Evolutionary conservation across 2,113 vertebrate species (phyloP), one percentile per base, ranked within the genome.

Genomic region (Fregetta grallaria): DNA sequence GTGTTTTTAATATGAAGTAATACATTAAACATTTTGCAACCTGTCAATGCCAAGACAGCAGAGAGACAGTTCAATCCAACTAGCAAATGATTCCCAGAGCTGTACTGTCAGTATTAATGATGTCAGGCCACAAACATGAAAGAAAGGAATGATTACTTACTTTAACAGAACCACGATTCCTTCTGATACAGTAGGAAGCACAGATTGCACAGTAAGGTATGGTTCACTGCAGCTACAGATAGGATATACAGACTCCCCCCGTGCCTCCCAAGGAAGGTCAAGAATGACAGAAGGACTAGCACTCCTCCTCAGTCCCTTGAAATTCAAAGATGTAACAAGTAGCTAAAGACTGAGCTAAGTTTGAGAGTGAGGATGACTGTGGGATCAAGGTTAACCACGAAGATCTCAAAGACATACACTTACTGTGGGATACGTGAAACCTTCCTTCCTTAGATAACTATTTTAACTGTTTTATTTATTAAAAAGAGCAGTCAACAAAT

Each of bases 11-110:
- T 72, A 74, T 19, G 8, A 90, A 93, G 52, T 58, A 88, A 88
- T 86, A 77, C 34, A 93, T 92, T 86, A 75, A 94, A 91, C 23
- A 72, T 87, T 92, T 95, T 91, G 62, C 79, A 94, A 76, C 34
- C 76, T 84, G 70, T 84, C 90, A 89, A 65, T 53, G 76, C 32
- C 3, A 7, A 92, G 52, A 80, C 44, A 87, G 83, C 19, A 86
- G 56, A 83, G 32, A 81, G 30, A 84, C 52, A 68, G 47, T 50
- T 96, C 79, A 75, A 15, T 78, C 71, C 84, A 94, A 93, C 34
- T 25, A 72, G 66, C 34, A 94, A 84, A 89, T 61, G 61, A 96
- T 65, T 89, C 83, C 76, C 70, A 87, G 56, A 89, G 83, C 65
- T 65, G 27, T 75, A 44, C 83, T 79, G 88, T 76, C 88, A 94